phyloP scores from a whole-genome alignment of 2,113 vertebrate genomes.

The Rhagologus leucostigma region DNA sequence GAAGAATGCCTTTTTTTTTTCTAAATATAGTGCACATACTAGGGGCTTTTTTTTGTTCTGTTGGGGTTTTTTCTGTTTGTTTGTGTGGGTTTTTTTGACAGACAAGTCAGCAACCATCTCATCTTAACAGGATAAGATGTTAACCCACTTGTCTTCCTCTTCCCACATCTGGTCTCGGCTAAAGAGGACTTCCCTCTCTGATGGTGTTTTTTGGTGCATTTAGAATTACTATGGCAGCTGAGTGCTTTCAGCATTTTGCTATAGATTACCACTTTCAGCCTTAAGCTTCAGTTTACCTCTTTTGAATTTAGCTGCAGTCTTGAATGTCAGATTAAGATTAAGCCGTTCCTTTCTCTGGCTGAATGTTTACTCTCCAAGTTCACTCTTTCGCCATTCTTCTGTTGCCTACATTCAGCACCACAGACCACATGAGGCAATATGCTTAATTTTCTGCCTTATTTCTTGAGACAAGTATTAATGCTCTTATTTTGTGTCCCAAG shows the following conservation, averaged over 20 bases:
- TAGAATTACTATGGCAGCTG: background rate
- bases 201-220: background rate
- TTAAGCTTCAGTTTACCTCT: background rate
- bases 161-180: background rate
- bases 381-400: background rate
- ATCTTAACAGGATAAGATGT: background rate
- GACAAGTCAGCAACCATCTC: background rate
- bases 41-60: accelerated
- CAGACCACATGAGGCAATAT: background rate
- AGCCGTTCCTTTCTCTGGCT: background rate
- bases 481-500: background rate
- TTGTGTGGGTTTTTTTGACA: background rate
- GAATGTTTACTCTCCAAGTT: background rate
- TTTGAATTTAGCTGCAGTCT: background rate
- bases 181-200: background rate
- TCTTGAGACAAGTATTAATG: background rate
- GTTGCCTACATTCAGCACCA: background rate
- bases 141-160: background rate
- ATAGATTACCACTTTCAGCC: background rate
- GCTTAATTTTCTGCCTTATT: background rate
- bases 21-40: background rate
- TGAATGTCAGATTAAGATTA: background rate
- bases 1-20: background rate
- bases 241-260: background rate
- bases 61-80: too few species aligned